Base-by-base conservation (phyloP, 2,797 vertebrate species). In the Salarias fasciatus region DNA sequence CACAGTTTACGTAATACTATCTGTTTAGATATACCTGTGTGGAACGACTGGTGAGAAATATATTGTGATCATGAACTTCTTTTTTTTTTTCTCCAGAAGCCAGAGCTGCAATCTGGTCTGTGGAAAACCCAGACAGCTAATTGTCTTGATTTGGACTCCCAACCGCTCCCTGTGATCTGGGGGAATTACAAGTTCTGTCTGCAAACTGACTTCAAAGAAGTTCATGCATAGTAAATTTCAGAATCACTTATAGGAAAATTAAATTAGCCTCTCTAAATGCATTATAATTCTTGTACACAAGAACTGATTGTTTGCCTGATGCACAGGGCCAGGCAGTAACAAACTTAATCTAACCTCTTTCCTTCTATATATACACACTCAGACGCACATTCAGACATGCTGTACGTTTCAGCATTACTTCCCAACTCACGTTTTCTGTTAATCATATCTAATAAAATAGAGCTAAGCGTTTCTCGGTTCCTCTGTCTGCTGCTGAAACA, bases 201-300 rank as follows among this genome's bases (percentile, higher is more conserved):
- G 38, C 50, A 56, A 30, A 35, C 36, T 35, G 52, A 65, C 53
- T 71, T 82, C 63, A 68, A 60, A 73, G 14, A 51, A 53, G 43
- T 73, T 61, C 41, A 72, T 65, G 61, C 61, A 65, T 53, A 44
- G n/a, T 63, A 54, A 44, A 63, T 77, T 61, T 75, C 5, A 50
- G 7, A 66, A 40, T 74, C 52, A 63, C 47, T 77, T 75, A 36
- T 44, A n/a, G 52, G 40, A 18, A 68, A 69, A 75, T 73, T 37
- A 41, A 66, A 71, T 72, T 42, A 42, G 44, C 35, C 35, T 49
- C 12, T 65, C n/a, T 69, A 67, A 77, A 81, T 62, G 73, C 51
- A 28, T 71, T 38, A 42, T 63, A 75, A 61, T 75, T 77, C 48
- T 14, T 54, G 31, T 51, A 63, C 64, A 69, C 49, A 59, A 61